A percentile compares a stretch with the other conserved stretches of the same genome.
Evolutionary conservation across 1,140 invertebrate species (phyloP).

Genomic region (Tetramorium alpestre): DNA sequence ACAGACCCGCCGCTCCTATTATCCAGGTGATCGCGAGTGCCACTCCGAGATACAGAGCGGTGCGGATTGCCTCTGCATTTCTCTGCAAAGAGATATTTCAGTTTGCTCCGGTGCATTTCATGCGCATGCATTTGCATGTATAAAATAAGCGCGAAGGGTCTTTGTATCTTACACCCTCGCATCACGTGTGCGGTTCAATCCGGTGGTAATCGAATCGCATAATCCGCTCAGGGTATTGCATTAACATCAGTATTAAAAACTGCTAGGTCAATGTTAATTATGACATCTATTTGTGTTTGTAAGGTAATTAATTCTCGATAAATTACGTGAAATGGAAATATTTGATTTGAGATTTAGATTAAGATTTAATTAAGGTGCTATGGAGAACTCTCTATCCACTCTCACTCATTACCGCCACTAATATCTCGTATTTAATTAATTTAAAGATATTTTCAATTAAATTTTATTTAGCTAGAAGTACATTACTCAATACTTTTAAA

Average conservation of each 20-base stretch:
- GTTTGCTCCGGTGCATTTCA: neutral
- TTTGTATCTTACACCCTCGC: neutral
- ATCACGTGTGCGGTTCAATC: neutral
- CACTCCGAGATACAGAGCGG: constrained; percentile 74
- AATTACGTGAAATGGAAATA: neutral
- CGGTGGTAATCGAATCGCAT: neutral
- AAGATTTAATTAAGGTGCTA: neutral
- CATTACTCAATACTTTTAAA: neutral
- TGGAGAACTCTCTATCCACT: neutral
- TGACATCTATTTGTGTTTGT: neutral
- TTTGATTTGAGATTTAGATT: neutral
- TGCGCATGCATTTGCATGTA: constrained; percentile 27
- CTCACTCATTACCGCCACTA: neutral
- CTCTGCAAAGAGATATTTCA: constrained; percentile 69
- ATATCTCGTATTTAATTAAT: neutral
- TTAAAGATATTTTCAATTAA: neutral
- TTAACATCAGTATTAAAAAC: neutral
- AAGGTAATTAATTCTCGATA: neutral
- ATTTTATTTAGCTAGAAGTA: neutral
- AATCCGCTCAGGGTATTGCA: neutral
- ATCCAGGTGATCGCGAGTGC: constrained; percentile 78
- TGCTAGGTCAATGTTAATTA: neutral
- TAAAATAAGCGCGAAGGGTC: constrained; percentile 13
- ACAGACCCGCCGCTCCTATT: constrained; percentile 79
- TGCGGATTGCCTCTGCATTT: constrained; percentile 76